A percentile compares a stretch with the other conserved stretches of the same genome.
phyloP scores from a whole-genome alignment of 2,888 invertebrate genomes.

The Anthophora plumipes region DNA sequence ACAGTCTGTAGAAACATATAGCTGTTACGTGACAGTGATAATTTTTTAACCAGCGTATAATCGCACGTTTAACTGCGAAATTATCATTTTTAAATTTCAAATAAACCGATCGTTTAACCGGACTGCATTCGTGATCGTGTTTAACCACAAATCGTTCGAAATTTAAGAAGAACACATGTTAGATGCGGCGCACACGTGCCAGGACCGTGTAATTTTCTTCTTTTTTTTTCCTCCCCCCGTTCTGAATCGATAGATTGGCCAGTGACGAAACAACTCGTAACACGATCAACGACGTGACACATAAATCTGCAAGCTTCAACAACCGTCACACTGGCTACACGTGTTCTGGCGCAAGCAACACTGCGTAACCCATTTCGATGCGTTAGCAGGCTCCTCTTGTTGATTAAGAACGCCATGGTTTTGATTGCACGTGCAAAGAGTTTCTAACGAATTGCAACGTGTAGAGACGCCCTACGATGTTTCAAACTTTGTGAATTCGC shows the following conservation, averaged over 20 bases:
- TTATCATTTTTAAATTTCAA: not conserved
- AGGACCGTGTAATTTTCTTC: slow-evolving; percentile 21
- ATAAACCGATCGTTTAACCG: not conserved
- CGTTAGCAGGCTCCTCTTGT: slow-evolving; percentile 18
- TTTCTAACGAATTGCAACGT: not conserved
- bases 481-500: no score
- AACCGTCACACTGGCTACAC: slow-evolving; percentile 36
- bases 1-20: not conserved
- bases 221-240: no score
- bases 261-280: slow-evolving; percentile 49
- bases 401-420: not conserved
- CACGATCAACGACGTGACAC: slow-evolving; percentile 46
- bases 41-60: not conserved
- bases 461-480: not conserved
- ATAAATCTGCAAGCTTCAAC: slow-evolving; percentile 43
- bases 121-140: not conserved
- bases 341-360: slow-evolving; percentile 37
- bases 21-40: not conserved
- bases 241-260: slow-evolving; percentile 45
- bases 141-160: slow-evolving; percentile 1
- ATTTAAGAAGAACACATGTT: not conserved
- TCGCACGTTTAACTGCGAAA: slow-evolving; percentile 12
- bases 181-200: slow-evolving; percentile 27
- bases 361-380: slow-evolving; percentile 24
- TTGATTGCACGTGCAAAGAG: slow-evolving; percentile 14